Conservation (phyloP, 2,797 vertebrate species). For the Lepidocolaptes lacrymiger region DNA sequence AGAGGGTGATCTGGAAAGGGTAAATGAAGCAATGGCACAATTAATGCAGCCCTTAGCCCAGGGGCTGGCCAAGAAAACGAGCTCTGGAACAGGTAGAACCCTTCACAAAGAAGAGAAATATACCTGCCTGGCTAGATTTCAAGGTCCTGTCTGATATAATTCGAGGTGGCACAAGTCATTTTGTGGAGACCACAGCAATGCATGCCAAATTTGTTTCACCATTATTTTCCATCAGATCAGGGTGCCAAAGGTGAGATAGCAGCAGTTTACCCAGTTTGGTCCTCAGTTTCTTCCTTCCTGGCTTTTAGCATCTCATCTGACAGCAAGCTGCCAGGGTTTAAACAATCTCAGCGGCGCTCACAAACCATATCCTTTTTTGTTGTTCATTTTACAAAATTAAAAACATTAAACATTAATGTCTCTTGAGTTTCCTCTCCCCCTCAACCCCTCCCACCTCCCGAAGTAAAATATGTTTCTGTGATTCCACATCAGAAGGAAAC, state of each 20-base stretch:
- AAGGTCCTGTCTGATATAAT: slow-evolving; percentile 30
- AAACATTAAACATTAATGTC: slow-evolving; percentile 77
- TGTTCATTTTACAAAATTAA: slow-evolving; percentile 76
- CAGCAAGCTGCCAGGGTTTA: slow-evolving; percentile 58
- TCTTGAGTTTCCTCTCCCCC: slow-evolving; percentile 68
- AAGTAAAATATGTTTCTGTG: slow-evolving; percentile 74
- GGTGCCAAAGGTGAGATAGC: slow-evolving; percentile 60
- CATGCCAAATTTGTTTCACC: slow-evolving; percentile 41
- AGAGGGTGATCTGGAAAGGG: neutral
- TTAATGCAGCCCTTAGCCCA: neutral
- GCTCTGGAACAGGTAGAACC: slow-evolving; percentile 28
- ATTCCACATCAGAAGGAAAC: slow-evolving; percentile 71
- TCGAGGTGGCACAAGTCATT: slow-evolving; percentile 7
- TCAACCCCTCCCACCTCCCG: slow-evolving; percentile 45
- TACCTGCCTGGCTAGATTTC: slow-evolving; percentile 19
- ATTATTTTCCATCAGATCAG: slow-evolving; percentile 1
- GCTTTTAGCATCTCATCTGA: slow-evolving; percentile 51
- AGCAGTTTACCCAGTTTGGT: slow-evolving; percentile 38
- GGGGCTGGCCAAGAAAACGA: neutral
- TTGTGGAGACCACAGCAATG: slow-evolving; percentile 9
- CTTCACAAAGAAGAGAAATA: slow-evolving; percentile 12
- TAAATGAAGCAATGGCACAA: neutral
- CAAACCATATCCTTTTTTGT: slow-evolving; percentile 66
- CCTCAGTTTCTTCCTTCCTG: slow-evolving; percentile 4
- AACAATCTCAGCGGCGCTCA: slow-evolving; percentile 52